Conservation (phyloP, 2,888 invertebrate genomes). For the Lingula anatina region DNA sequence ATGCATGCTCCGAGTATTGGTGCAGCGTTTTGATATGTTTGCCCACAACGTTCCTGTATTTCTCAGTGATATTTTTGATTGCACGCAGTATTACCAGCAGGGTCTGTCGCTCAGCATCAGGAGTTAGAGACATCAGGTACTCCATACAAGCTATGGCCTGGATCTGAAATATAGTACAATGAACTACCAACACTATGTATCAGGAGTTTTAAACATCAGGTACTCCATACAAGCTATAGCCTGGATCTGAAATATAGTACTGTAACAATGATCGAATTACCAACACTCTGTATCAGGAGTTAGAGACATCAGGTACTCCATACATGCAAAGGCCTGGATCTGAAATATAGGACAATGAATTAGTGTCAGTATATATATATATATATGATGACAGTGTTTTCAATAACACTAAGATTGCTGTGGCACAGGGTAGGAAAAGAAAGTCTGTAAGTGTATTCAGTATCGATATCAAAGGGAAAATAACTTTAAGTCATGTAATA, state of each 20-base stretch:
- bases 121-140: conserved; percentile 72
- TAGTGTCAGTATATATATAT: background rate
- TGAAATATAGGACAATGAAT: conserved; percentile 44
- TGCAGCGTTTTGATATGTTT: conserved; percentile 71
- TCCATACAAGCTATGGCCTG: conserved; percentile 75
- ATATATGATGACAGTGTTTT: no score
- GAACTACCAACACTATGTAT: background rate
- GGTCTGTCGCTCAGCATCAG: conserved; percentile 66
- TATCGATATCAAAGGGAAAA: no score
- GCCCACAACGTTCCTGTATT: conserved; percentile 74
- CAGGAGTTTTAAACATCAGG: background rate
- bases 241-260: no score
- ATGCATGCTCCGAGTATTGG: conserved; percentile 56
- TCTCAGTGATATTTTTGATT: conserved; percentile 74
- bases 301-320: conserved; percentile 75
- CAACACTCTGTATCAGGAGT: conserved; percentile 68
- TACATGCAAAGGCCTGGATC: conserved; percentile 75
- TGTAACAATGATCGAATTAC: no score
- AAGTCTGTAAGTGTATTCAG: no score
- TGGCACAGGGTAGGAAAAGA: no score
- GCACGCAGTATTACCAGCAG: conserved; percentile 74
- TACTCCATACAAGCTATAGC: no score
- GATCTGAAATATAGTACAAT: conserved; percentile 58
- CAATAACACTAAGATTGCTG: no score
- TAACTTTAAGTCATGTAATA: no score